These are phyloP conservation scores for Zygogramma bicolorata DNA, from an alignment of 2,888 invertebrate genomes.

Conservation along the genomic window DNA sequence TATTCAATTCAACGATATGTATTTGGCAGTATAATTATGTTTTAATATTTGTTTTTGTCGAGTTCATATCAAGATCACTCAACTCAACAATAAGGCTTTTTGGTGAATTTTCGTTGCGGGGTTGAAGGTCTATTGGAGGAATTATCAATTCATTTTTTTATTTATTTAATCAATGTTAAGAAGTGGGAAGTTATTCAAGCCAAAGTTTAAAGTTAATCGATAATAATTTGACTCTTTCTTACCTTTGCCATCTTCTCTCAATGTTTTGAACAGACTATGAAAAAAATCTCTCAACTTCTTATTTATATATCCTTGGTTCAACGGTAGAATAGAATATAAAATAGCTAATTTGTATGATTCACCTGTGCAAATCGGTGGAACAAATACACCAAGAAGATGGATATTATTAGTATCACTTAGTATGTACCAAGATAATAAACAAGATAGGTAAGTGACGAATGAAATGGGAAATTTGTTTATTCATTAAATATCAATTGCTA, in stretches of 20 bases:
- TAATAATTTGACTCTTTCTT: no score
- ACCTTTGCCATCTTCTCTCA: conserved; percentile 12
- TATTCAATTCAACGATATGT: no score
- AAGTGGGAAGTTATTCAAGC: no score
- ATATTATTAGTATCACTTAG: conserved; percentile 7
- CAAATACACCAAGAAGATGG: conserved; percentile 1
- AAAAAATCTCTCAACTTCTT: background rate
- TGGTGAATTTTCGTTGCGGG: no score
- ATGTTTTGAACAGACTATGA: background rate
- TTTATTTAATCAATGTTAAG: no score
- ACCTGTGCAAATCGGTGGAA: background rate
- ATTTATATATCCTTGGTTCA: background rate
- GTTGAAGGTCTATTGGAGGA: no score
- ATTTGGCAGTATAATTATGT: no score
- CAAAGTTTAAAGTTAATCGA: no score
- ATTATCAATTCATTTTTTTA: no score
- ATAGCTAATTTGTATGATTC: background rate
- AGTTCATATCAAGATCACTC: no score
- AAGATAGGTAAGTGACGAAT: conserved; percentile 1
- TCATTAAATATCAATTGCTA: background rate
- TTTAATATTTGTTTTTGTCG: no score
- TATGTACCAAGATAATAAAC: background rate
- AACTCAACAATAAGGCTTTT: no score
- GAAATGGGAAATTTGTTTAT: background rate
- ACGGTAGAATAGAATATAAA: background rate